Evolutionary conservation across 2,113 vertebrate species (phyloP), one percentile per base, ranked within the genome.

Genomic region (Pygoscelis adeliae): DNA sequence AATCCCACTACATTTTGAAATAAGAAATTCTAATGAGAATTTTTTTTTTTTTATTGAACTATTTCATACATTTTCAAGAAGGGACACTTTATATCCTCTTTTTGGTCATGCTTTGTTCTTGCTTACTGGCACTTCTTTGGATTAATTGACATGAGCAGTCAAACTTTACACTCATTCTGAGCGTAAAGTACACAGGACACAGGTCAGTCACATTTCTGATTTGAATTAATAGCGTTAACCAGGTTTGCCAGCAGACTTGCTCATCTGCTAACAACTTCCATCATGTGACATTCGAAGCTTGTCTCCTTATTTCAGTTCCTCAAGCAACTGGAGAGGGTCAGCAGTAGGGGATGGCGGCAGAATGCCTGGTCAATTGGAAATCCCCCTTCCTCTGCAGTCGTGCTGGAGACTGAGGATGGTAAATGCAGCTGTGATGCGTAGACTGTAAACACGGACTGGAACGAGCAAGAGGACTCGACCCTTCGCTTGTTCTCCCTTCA

Each of bases 381-480:
- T 53, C 4, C 17, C 27, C 9, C 6, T 47, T 74, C 30, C 44
- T 40, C 47, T 76, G 49, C 42, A 83, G 29, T n/a, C 5, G 1
- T 13, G 21, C 50, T 76, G 50, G 47, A 73, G 18, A 53, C 42
- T 50, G 40, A 40, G 53, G 38, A 34, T 2, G 11, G 11, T 36
- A 65, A 59, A 47, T 0, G 3, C 46, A 61, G 50, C 4, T 3
- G 10, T 25, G 55, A 21, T 44, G 2, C 42, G 63, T 7, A 44
- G 26, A 29, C 7, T 36, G 8, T 12, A 49, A 70, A 38, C 9
- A 73, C 16, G 6, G 32, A 46, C 10, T 58, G 11, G 14, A 58
- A 83, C 0, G 0, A 79, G 27, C 34, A 69, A 67, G 9, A 40
- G 5, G 17, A 36, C 17, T 36, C 2, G 3, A 26, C 10, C 7